Conservation (phyloP, 2,888 invertebrate species). For the Theodoxus fluviatilis region DNA sequence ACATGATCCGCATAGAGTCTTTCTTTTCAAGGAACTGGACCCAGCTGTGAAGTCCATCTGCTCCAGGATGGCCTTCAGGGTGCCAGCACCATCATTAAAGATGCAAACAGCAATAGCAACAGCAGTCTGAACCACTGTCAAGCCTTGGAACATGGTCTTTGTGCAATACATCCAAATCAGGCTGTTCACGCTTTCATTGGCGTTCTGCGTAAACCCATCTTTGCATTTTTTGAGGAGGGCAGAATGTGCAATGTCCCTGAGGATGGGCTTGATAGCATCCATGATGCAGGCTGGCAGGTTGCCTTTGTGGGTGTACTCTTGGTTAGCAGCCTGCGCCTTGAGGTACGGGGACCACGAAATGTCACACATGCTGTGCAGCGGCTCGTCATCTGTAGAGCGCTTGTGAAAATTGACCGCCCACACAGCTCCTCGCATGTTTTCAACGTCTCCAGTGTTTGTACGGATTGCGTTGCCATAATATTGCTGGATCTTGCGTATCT, state of each 20-base stretch:
- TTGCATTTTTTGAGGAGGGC: neutral
- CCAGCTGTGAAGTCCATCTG: neutral
- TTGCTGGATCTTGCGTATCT: no score
- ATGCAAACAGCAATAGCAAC: slow-evolving; percentile 15
- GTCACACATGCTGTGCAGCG: no score
- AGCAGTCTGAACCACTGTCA: slow-evolving; percentile 12
- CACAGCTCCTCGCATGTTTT: no score
- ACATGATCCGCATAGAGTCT: neutral
- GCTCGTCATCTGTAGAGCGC: no score
- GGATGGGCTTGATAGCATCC: slow-evolving; percentile 21
- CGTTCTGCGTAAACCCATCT: neutral
- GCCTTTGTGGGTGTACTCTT: neutral
- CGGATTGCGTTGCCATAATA: no score
- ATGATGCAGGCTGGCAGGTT: neutral
- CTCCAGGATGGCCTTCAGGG: neutral
- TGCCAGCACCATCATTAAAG: slow-evolving; percentile 16
- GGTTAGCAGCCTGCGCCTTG: no score
- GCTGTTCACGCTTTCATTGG: neutral
- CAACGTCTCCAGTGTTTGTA: no score
- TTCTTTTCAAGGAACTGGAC: neutral
- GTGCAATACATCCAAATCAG: neutral
- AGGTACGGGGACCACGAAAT: no score
- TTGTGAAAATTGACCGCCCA: no score
- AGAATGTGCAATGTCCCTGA: neutral
- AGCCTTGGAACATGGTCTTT: neutral